A percentile compares a stretch with the other conserved stretches of the same genome.
phyloP scores from a whole-genome alignment of 2,797 vertebrate species.

The Vespertilio murinus region DNA sequence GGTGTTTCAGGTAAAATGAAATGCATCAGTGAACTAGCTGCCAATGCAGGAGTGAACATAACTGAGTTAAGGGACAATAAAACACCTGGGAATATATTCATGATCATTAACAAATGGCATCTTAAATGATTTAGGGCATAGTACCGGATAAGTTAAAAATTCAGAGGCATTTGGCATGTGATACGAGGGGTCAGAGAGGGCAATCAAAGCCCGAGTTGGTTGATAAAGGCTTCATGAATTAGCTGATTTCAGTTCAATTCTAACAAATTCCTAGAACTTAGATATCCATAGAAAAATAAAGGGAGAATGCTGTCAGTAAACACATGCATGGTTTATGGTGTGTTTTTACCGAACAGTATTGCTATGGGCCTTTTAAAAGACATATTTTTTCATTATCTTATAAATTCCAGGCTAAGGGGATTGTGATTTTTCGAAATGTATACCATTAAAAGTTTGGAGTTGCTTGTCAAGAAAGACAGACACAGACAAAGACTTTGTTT shows the following conservation, averaged over 20 bases:
- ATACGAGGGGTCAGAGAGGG: neutral
- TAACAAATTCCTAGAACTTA: neutral
- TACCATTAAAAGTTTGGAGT: neutral
- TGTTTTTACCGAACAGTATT: neutral
- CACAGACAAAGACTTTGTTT: neutral
- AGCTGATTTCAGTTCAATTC: neutral
- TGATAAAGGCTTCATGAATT: neutral
- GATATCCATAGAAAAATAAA: neutral
- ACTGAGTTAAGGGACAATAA: neutral
- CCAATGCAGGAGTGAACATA: neutral
- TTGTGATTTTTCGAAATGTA: conserved; percentile 35
- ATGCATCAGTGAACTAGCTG: neutral
- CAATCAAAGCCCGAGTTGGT: neutral
- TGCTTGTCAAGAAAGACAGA: neutral
- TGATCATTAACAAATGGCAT: neutral
- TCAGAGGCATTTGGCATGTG: neutral
- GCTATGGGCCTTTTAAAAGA: too few relatives aligned
- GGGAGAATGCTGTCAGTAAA: neutral
- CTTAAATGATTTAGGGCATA: neutral
- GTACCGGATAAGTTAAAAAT: neutral
- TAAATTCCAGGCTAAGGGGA: neutral
- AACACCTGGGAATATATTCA: neutral
- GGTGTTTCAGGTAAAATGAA: neutral
- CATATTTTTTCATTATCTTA: neutral
- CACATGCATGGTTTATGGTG: neutral